Evolutionary conservation across 2,888 invertebrate genomes (phyloP), one percentile per base, ranked within the genome.

Genomic region (Diarsia dahlii): DNA sequence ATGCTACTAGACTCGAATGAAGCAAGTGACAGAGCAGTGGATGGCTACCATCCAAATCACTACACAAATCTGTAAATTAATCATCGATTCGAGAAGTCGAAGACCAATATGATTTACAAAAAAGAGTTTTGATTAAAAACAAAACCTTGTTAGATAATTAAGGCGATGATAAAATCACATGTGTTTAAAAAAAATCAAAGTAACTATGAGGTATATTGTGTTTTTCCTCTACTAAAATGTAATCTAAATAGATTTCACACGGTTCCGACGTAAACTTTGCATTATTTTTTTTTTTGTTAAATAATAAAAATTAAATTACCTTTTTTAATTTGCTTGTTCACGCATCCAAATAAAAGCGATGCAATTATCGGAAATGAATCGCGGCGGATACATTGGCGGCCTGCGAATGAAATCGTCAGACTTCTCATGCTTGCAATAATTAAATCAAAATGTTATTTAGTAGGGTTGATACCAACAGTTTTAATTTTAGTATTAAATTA

Each of bases 331-430:
- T 0, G 6, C 20, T 20, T 46, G 15, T 78, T 45, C 15, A 34
- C 2, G 13, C 50, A 52, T 54, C 20, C 28, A 81, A 58, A 65
- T 65, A 68, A 48, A 54, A 64, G 75, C 23, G 20, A 48, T 64
- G 80, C 56, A 68, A 20, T 46, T 10, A 65, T 60, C 64, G 76
- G 81, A 79, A 79, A 81, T 81, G 10, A 50, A 58, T 28, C 48
- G 28, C n/a, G 13, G 50, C 45, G 45, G 34, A 34, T 34, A 62
- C 68, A 18, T 15, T 15, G 50, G 15, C 12, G 5, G 28, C 28
- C n/a, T 20, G n/a, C 23, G 13, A 45, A 75, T 75, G 23, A 15
- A 60, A 54, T 54, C 45, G 13, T 50, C 20, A 13, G n/a, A 75
- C 20, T 76, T 45, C 52, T 66, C 74, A 20, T 48, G 48, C 28